Evolutionary conservation across 2,113 vertebrate species (phyloP), one percentile per base, ranked within the genome.

Genomic region (Scytalopus superciliaris): DNA sequence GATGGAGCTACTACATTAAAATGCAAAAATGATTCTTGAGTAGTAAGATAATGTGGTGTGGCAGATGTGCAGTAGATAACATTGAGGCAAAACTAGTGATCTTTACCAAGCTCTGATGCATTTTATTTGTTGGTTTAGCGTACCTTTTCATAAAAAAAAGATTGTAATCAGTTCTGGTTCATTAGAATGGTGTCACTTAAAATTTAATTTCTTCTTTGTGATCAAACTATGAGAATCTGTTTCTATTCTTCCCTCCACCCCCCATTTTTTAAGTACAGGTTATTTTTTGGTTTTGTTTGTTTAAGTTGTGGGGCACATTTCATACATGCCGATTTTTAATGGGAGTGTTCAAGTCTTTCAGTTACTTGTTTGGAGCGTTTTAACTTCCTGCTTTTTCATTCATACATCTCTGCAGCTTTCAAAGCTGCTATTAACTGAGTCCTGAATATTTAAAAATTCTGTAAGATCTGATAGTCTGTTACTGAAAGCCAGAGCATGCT

Each of bases 31-130:
- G 97, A 91, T 96, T 92, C 94, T 97, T 93, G 95, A 96, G 90
- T 79, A 82, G 96, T 87, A 94, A 97, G 96, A 97, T 98, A 98
- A 98, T 98, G 96, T 1, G 19, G 96, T 93, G 95, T 97, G 97
- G 97, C 98, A 98, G 98, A 98, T 98, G 97, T 97, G 97, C 96
- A 87, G 25, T 87, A 94, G 95, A 97, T 97, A 97, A 97, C 78
- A 84, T 81, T 80, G 91, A 96, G 85, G 88, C 95, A 96, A 91
- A 97, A 94, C 93, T 84, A 83, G 95, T 93, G 92, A 96, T 98
- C 97, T 97, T 97, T 98, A 89, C 84, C 81, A 75, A 96, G 97
- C 95, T 95, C 91, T 97, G 94, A 90, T 97, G 89, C 67, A n/a
- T 98, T 98, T 96, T 98, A 91, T 98, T 97, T 97, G 83, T 95